A percentile compares a stretch with the other conserved stretches of the same genome.
These are phyloP conservation scores for Nemotelus pantherinus DNA, from an alignment of 2,888 invertebrate genomes.

Conservation along the genomic window DNA sequence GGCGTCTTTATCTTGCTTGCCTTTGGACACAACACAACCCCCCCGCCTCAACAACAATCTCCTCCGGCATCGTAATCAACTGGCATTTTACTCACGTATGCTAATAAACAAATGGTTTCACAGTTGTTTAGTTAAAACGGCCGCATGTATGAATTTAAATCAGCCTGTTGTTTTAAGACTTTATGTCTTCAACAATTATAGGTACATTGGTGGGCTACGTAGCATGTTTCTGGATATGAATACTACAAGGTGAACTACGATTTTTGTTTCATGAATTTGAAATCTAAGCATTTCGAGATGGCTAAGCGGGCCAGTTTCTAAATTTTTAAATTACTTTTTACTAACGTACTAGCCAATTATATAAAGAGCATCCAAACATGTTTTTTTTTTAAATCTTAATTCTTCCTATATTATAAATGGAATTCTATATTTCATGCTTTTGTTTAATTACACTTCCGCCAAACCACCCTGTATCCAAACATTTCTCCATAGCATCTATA, in stretches of 20 bases:
- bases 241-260: no score
- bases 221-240: neutral
- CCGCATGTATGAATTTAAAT: slow-evolving; percentile 54
- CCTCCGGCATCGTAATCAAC: slow-evolving; percentile 26
- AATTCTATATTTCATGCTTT: no score
- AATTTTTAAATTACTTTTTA: no score
- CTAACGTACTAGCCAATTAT: no score
- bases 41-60: neutral
- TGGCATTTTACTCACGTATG: slow-evolving; percentile 53
- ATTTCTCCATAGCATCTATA: neutral
- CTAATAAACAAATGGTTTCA: slow-evolving; percentile 54
- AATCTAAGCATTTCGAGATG: no score
- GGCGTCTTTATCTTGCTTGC: slow-evolving; percentile 27
- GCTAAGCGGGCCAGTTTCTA: no score
- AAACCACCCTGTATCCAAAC: no score
- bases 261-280: no score
- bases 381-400: no score
- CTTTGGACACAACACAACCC: slow-evolving; percentile 12
- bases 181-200: slow-evolving; percentile 35
- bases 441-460: no score
- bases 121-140: slow-evolving; percentile 54
- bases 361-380: no score
- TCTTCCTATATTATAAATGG: no score
- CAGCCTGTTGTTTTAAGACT: slow-evolving; percentile 46
- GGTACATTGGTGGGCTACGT: slow-evolving; percentile 3